Conservation (phyloP, 1,140 invertebrate genomes). For the Hycleus cichorii region DNA sequence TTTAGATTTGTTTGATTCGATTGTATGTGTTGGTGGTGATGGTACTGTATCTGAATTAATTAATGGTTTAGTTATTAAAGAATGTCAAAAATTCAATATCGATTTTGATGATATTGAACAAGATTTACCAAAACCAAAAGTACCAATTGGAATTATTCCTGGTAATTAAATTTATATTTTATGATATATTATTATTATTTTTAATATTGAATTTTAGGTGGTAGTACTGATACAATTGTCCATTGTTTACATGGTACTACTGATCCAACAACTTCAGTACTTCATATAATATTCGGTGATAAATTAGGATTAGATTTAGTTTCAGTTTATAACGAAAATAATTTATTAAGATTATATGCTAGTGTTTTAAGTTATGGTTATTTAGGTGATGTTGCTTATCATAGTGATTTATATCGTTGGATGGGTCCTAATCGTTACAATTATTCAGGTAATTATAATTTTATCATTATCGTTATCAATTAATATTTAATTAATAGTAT, state of each 20-base stretch:
- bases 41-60: constrained; percentile 82
- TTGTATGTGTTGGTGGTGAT: constrained; percentile 81
- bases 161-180: constrained; percentile 23
- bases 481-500: not conserved
- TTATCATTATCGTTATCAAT: too few relatives aligned
- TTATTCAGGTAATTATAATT: constrained; percentile 55
- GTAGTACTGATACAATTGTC: constrained; percentile 79
- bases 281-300: constrained; percentile 77
- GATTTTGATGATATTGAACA: constrained; percentile 53
- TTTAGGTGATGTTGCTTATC: constrained; percentile 74
- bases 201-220: constrained; percentile 38
- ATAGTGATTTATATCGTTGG: constrained; percentile 79
- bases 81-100: constrained; percentile 46
- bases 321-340: constrained; percentile 60
- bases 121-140: constrained; percentile 51
- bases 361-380: constrained; percentile 84
- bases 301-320: constrained; percentile 68
- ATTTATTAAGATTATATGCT: constrained; percentile 64
- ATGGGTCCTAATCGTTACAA: constrained; percentile 85
- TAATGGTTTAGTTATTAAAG: constrained; percentile 59
- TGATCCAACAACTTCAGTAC: constrained; percentile 70
- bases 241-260: constrained; percentile 77
- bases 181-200: not conserved
- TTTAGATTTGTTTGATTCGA: constrained; percentile 55
- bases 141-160: constrained; percentile 55